Base-by-base conservation (phyloP, 37 sponge, comb jelly and placozoan genomes). In the Axinella damicornis region DNA sequence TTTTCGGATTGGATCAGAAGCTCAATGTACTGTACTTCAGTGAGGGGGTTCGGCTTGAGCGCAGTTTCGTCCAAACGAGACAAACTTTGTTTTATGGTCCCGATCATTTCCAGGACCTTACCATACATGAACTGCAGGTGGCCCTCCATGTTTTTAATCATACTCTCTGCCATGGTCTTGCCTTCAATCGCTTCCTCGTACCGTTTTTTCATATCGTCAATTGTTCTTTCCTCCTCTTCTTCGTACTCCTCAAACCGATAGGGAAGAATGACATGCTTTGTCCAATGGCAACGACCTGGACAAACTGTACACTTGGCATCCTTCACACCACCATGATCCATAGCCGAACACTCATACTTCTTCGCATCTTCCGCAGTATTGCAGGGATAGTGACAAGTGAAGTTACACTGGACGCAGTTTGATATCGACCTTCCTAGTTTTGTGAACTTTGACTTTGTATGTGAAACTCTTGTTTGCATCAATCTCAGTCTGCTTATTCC, bases 11-110 rank as follows among this genome's bases (percentile, higher is more conserved):
- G 67, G 17, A 94, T 90, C 37, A 94, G 74, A 32, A 94, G 72
- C 27, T 94, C 84, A 79, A 94, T 90, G 73, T 94, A 94, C 15
- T 90, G 85, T 4, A 90, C 88, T 53, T 89, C 87, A 20, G 78
- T 79, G 2, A 94, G 72, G 0, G 83, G 87, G 41, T 86, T 90
- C 36, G 91, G 91, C 35, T 83, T 90, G 20, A 94, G 84, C 18
- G 94, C 94, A 30, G 90, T 94, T 46, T 94, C 78, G 55, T 87
- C 77, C 31, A 93, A 39, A 16, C 73, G 68, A 31, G 84, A 14
- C 52, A 86, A 16, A 37, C 72, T 37, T 22, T 62, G 27, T 21
- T 64, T 85, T 17, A 60, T 80, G 78, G 77, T 20, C 0, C 41
- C 5, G 20, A 85, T 72, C 22, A 66, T 73, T 16, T 71, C 31